Evolutionary conservation across 2,113 vertebrate species (phyloP).

Genomic region (Etheostoma cragini): DNA sequence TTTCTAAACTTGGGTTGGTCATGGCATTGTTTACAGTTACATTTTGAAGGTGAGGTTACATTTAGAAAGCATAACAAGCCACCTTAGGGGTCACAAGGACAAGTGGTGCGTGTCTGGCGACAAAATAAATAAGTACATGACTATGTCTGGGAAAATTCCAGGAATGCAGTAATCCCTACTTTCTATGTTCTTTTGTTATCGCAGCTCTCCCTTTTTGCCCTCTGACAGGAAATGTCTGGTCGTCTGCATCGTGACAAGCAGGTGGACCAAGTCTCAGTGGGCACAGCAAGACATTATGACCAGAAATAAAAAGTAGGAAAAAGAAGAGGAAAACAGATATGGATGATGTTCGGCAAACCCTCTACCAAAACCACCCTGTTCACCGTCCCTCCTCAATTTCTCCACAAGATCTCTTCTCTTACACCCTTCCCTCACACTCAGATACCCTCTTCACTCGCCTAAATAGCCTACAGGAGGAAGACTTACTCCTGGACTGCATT

Average conservation of each 20-base stretch:
- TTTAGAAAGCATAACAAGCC: conserved; percentile 7
- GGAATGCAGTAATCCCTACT: conserved; percentile 6
- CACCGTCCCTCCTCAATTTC: too few relatives aligned
- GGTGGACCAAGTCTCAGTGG: background rate
- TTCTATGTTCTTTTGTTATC: background rate
- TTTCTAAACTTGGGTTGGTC: conserved; percentile 1
- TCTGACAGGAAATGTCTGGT: background rate
- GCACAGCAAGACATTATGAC: background rate
- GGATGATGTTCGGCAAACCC: background rate
- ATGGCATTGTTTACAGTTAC: background rate
- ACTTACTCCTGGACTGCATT: too few relatives aligned
- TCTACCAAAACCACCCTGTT: background rate
- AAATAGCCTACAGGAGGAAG: too few relatives aligned
- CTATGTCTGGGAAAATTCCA: conserved; percentile 17
- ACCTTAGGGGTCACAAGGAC: conserved; percentile 4
- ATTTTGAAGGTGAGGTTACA: background rate
- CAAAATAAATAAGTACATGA: conserved; percentile 27
- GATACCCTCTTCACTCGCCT: too few relatives aligned
- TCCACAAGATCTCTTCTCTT: too few relatives aligned
- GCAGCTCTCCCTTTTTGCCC: background rate
- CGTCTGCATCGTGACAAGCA: background rate
- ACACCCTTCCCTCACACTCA: too few relatives aligned
- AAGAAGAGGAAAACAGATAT: background rate
- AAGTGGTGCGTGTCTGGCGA: background rate
- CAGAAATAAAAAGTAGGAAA: background rate